Evolutionary conservation across 2,113 vertebrate species (phyloP).

Genomic region (Oostethus manadensis): DNA sequence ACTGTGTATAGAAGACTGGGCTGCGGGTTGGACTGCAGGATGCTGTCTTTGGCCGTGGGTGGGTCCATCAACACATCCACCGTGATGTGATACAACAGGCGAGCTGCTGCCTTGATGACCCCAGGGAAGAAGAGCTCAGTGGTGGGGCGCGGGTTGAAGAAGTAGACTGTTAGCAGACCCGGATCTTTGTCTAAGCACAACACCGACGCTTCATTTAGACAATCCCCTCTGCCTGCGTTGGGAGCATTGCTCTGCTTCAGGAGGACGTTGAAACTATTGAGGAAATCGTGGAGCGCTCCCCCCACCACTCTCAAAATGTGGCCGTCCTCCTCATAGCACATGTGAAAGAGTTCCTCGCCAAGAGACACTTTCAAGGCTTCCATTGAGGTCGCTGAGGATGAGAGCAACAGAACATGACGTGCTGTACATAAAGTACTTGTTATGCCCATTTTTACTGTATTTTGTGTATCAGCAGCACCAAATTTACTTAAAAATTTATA

Average conservation of each 20-base stretch:
- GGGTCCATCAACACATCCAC: slow-evolving; percentile 83
- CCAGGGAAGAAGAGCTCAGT: slow-evolving; percentile 89
- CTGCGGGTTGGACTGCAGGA: slow-evolving; percentile 83
- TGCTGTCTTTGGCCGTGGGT: slow-evolving; percentile 74
- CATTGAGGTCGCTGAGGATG: slow-evolving; percentile 75
- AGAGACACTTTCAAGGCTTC: slow-evolving; percentile 78
- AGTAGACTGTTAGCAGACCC: slow-evolving; percentile 87
- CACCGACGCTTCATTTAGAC: slow-evolving; percentile 84
- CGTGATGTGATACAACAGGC: slow-evolving; percentile 80
- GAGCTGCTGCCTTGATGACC: slow-evolving; percentile 88
- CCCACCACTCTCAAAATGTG: slow-evolving; percentile 90
- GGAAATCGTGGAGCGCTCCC: slow-evolving; percentile 93
- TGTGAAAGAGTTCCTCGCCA: slow-evolving; percentile 89
- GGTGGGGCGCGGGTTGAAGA: slow-evolving; percentile 84
- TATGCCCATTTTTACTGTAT: too few species aligned
- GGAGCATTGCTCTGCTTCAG: slow-evolving; percentile 84
- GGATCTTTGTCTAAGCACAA: slow-evolving; percentile 93
- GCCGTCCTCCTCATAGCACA: slow-evolving; percentile 92
- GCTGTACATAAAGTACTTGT: too few species aligned
- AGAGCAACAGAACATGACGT: background rate
- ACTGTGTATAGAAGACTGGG: slow-evolving; percentile 87
- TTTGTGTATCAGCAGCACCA: too few species aligned
- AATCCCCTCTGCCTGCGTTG: slow-evolving; percentile 48
- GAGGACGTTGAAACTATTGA: slow-evolving; percentile 95
- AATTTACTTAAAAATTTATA: too few species aligned